phyloP scores from a whole-genome alignment of 2,113 vertebrate genomes.

The Hepsetus odoe region DNA sequence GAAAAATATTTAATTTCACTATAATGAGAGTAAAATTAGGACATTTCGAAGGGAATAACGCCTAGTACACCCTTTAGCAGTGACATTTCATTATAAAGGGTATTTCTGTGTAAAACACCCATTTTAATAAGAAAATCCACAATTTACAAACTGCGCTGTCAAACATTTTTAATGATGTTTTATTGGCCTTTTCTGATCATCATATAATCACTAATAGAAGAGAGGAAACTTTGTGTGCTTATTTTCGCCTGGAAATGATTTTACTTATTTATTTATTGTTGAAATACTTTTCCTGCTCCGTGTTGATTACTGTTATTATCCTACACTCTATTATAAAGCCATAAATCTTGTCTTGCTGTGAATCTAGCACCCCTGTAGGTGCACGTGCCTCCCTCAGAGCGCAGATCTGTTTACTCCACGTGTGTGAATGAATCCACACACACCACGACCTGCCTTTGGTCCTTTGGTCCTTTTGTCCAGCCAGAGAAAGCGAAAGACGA shows the following conservation, averaged over 20 bases:
- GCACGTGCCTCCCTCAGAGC: conserved; percentile 35
- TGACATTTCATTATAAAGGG: too few relatives aligned
- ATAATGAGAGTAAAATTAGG: neutral
- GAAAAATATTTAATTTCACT: neutral
- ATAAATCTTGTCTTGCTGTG: neutral
- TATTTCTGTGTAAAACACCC: too few relatives aligned
- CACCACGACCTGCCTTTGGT: conserved; percentile 49
- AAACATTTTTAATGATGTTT: conserved; percentile 42
- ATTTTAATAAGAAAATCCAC: neutral
- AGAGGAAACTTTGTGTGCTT: neutral
- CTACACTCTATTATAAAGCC: neutral
- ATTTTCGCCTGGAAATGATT: neutral
- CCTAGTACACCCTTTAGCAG: too few relatives aligned
- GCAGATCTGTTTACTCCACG: neutral
- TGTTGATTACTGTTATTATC: too few relatives aligned
- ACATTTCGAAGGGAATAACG: too few relatives aligned
- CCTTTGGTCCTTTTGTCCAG: conserved; percentile 55
- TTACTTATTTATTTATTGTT: neutral
- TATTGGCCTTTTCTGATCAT: neutral
- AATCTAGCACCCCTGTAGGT: neutral
- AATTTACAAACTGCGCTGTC: neutral
- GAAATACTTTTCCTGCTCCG: too few relatives aligned
- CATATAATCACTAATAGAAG: too few relatives aligned
- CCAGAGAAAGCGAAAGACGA: conserved; percentile 68
- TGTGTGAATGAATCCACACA: conserved; percentile 28